Evolutionary conservation across 2,113 vertebrate species (phyloP), one percentile per base, ranked within the genome.

Genomic region (Chlamydotis undulata): DNA sequence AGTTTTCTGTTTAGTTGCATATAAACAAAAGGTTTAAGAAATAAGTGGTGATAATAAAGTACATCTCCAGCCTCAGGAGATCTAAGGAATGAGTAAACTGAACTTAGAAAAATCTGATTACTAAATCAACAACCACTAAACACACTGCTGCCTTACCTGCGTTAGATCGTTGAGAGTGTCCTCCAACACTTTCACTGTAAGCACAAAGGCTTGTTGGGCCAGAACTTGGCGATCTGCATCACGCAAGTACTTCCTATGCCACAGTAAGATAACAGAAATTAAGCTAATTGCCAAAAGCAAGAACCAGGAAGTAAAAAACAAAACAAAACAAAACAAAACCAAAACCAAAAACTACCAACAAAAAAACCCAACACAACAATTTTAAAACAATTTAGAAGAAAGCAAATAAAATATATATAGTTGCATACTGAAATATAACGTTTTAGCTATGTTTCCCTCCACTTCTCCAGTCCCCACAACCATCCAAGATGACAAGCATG

Each of bases 151-250:
- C 4, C 90, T 97, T 96, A 99, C 99, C 98, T 98, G 98, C 0
- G 98, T 98, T 87, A 99, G 98, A 94, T 98, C 99, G 77, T 98
- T 99, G 97, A 99, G 98, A 9, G 99, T 99, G 97, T 99, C 99
- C 97, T 99, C 99, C 97, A 99, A 96, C 92, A 99, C 99, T 97
- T 99, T 99, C 96, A 99, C 99, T 94, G 98, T 99, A 97, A 99
- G 98, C 98, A 99, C 98, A 96, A 99, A 99, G 90, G 99, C 99
- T 96, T 98, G 98, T 89, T 99, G 99, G 43, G 99, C 99, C 98
- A 99, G 98, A 77, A 99, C 99, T 89, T 99, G 99, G 70, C 99
- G 99, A 98, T 99, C 99, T 74, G 99, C 99, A 99, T 99, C 99
- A 92, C 99, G 98, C 92, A 99, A 97, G 96, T 99, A 99, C 92